Percentiles rank a stretch among this genome's conserved stretches.
phyloP scores from a whole-genome alignment of 1,140 invertebrate species.

The Macrotrachela quadricornifera region DNA sequence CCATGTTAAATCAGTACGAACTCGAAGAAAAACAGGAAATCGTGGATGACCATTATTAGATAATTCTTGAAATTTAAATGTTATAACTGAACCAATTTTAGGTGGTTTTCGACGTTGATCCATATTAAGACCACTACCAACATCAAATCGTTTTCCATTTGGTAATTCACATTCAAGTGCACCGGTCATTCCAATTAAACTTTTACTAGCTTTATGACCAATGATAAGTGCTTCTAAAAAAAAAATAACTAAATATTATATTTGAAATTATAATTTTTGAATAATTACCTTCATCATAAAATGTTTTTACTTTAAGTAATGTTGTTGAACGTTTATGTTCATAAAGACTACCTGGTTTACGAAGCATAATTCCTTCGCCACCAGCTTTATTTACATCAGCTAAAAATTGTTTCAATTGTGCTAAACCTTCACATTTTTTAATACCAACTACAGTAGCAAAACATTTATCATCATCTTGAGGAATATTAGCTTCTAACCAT shows the following conservation, averaged over 20 bases:
- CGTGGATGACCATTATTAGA: constrained; percentile 18
- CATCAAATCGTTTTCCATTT: constrained; percentile 18
- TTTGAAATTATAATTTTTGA: neutral
- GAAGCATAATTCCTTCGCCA: constrained; percentile 21
- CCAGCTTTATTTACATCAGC: constrained; percentile 15
- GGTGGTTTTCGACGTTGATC: constrained; percentile 18
- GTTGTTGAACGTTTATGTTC: constrained; percentile 17
- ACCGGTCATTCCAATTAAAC: constrained; percentile 14
- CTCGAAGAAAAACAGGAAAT: constrained; percentile 19
- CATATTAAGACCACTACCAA: constrained; percentile 19
- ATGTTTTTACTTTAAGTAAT: constrained; percentile 22
- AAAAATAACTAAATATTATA: neutral
- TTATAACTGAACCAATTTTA: constrained; percentile 22
- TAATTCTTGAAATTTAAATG: constrained; percentile 24
- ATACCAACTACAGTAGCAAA: constrained; percentile 13
- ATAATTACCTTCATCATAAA: constrained; percentile 23
- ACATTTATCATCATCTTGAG: neutral
- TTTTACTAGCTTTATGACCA: constrained; percentile 19
- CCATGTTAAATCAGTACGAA: too few relatives aligned
- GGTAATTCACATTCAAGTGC: constrained; percentile 18
- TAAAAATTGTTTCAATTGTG: constrained; percentile 14
- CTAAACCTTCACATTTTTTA: constrained; percentile 15
- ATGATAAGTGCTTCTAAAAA: constrained; percentile 17
- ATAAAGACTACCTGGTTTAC: constrained; percentile 19
- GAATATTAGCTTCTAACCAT: constrained; percentile 11